Conservation (phyloP, 2,888 invertebrate genomes). For the Anthophora plumipes region DNA sequence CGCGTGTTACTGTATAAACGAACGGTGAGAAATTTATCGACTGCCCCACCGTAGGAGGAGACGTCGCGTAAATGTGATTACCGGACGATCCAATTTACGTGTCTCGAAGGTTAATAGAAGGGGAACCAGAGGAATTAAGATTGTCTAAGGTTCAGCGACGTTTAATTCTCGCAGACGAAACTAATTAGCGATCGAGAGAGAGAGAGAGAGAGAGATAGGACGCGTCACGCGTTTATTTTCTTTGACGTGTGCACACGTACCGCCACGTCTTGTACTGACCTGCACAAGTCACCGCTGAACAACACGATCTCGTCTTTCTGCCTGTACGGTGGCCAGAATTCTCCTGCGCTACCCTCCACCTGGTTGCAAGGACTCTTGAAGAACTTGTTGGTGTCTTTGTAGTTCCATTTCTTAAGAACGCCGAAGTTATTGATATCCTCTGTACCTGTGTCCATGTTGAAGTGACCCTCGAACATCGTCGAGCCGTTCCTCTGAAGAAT, state of each 20-base stretch:
- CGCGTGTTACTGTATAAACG: background rate
- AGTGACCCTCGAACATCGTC: constrained; percentile 89
- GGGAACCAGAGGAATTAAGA: constrained; percentile 9
- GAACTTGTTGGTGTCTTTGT: constrained; percentile 86
- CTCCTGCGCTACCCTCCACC: constrained; percentile 91
- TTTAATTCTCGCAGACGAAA: constrained; percentile 17
- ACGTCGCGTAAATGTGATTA: constrained; percentile 38
- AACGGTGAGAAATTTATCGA: constrained; percentile 4
- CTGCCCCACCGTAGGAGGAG: background rate
- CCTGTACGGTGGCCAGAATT: constrained; percentile 90
- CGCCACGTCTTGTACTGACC: constrained; percentile 83
- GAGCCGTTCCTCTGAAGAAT: constrained; percentile 92
- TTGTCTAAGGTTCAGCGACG: constrained; percentile 20
- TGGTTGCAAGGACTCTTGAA: constrained; percentile 86
- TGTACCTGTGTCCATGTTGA: constrained; percentile 91
- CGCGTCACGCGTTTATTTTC: background rate
- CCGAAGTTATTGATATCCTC: constrained; percentile 88
- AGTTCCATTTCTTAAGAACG: constrained; percentile 90
- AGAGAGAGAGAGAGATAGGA: too few species aligned
- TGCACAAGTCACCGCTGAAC: constrained; percentile 92
- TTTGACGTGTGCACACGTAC: background rate
- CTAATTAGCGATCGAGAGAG: constrained; percentile 18
- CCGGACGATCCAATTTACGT: constrained; percentile 55
- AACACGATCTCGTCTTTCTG: constrained; percentile 87
- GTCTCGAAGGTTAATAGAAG: constrained; percentile 53